Evolutionary conservation across 2,888 invertebrate genomes (phyloP).

Genomic region (Clanis bilineata): DNA sequence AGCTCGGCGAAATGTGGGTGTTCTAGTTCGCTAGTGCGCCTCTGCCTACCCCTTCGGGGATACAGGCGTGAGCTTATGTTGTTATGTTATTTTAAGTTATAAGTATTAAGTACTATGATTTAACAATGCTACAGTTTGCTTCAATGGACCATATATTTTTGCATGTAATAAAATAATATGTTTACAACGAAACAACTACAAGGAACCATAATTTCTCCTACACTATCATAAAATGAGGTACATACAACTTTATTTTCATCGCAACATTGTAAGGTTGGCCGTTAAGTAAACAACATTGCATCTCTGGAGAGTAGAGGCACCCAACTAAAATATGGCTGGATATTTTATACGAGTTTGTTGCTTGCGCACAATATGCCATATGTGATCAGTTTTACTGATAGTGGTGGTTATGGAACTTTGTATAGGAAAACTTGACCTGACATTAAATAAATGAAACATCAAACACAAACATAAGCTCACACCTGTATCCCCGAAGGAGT

Average conservation of each 20-base stretch:
- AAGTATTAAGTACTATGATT: too few species aligned
- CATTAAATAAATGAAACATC: too few species aligned
- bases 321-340: background rate
- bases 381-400: background rate
- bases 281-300: conserved; percentile 53
- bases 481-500: too few species aligned
- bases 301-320: background rate
- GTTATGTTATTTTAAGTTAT: too few species aligned
- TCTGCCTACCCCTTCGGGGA: too few species aligned
- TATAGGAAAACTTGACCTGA: too few species aligned
- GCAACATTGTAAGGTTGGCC: conserved; percentile 45
- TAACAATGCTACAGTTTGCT: background rate
- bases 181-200: conserved; percentile 18
- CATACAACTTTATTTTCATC: conserved; percentile 49
- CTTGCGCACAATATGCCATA: background rate
- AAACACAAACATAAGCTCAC: too few species aligned
- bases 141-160: background rate
- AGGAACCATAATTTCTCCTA: conserved; percentile 30
- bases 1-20: too few species aligned
- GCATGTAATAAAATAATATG: background rate
- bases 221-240: conserved; percentile 41
- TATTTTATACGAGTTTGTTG: conserved; percentile 10
- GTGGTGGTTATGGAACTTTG: too few species aligned
- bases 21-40: too few species aligned
- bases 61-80: too few species aligned